Evolutionary conservation across 2,113 vertebrate genomes (phyloP), one percentile per base, ranked within the genome.

Genomic region (Sialia sialis): DNA sequence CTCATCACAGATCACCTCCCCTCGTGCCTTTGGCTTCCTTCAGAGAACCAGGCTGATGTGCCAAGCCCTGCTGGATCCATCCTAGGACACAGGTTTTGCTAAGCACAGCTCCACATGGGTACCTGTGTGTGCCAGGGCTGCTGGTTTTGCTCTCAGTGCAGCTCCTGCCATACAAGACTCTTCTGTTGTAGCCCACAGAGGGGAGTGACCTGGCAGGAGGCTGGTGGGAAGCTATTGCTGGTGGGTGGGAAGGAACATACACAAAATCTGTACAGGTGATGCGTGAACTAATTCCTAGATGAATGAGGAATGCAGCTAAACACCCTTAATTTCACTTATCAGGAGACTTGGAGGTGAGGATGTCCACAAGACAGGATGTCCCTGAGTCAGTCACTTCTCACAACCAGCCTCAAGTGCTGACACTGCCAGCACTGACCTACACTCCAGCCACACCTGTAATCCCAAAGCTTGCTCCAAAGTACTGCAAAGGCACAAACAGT

Each of bases 171-270:
- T 5, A 12, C 16, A 18, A 74, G 21, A 70, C 12, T 27, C 44
- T 68, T 43, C 26, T 52, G 43, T 3, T 32, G 30, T 3, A 43
- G 77, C n/a, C 56, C 34, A 14, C 0, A 0, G 56, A 82, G n/a
- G 22, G 18, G 9, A 77, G 3, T 2, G 55, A 81, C 27, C 38
- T 43, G 51, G 46, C 21, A 78, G 13, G 43, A 83, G 51, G 25
- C 21, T 51, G 58, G 54, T 46, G 48, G 26, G 27, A 74, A 74
- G 36, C 49, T 2, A 13, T 1, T 34, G 17, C 38, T 2, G 2
- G 18, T 19, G n/a, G 18, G 6, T 80, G 7, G 19, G 29, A 62
- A 66, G 26, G 44, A 86, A 90, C 29, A 74, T 3, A 38, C 20
- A 44, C 51, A 46, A 32, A 10, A 56, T 48, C n/a, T 66, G 36